Percentiles rank a stretch among this genome's conserved stretches.
phyloP scores from a whole-genome alignment of 2,888 invertebrate species.

The Cordilura impudica region DNA sequence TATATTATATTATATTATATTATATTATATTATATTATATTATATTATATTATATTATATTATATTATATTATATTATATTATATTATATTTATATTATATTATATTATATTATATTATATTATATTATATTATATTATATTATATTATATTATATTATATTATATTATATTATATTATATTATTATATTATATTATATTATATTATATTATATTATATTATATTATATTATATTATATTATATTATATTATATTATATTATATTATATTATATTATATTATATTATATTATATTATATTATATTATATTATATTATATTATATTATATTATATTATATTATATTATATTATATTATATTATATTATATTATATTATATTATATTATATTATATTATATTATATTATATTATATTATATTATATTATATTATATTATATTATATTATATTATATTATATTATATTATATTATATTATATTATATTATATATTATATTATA shows the following conservation, averaged over 20 bases:
- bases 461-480: not conserved
- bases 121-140: not conserved
- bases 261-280: not conserved
- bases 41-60: not conserved
- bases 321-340: not conserved
- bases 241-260: not conserved
- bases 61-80: not conserved
- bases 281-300: not conserved
- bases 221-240: not conserved
- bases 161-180: not conserved
- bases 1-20: not conserved
- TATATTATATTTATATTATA: not conserved
- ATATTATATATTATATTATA: not conserved
- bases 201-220: not conserved
- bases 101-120: not conserved
- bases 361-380: not conserved
- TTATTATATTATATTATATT: not conserved
- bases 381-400: not conserved
- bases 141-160: not conserved
- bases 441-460: not conserved
- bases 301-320: not conserved
- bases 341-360: not conserved
- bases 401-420: not conserved
- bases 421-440: not conserved
- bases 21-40: not conserved